Conservation (phyloP, 2,888 invertebrate genomes). For the Cantharis rustica region DNA sequence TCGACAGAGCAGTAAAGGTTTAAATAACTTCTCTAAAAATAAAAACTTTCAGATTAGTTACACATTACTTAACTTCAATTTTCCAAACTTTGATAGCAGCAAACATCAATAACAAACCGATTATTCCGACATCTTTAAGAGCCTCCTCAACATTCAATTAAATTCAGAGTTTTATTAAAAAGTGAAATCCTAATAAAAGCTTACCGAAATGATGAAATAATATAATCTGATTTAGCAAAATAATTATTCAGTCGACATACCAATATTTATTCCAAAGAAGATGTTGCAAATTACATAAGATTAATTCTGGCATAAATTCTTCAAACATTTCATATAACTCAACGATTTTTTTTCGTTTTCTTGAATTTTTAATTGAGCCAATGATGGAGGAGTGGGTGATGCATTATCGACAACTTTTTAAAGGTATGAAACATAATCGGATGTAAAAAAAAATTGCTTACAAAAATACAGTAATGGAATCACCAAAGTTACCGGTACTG, state of each 20-base stretch:
- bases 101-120: neutral
- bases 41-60: no score
- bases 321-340: neutral
- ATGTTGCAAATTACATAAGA: neutral
- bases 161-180: constrained; percentile 49
- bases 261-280: constrained; percentile 44
- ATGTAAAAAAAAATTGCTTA: neutral
- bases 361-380: neutral
- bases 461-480: neutral
- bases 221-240: constrained; percentile 63
- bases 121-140: neutral
- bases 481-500: neutral
- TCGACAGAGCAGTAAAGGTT: neutral
- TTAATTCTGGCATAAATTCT: neutral
- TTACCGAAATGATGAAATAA: constrained; percentile 61
- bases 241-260: constrained; percentile 54
- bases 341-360: neutral
- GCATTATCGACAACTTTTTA: neutral
- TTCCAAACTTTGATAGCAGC: neutral
- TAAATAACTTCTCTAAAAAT: neutral
- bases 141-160: neutral
- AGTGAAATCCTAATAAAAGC: constrained; percentile 5
- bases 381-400: neutral
- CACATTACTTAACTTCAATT: neutral
- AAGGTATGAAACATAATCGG: neutral